phyloP scores from a whole-genome alignment of 2,888 invertebrate species.

The Agonopterix alstromeriana region DNA sequence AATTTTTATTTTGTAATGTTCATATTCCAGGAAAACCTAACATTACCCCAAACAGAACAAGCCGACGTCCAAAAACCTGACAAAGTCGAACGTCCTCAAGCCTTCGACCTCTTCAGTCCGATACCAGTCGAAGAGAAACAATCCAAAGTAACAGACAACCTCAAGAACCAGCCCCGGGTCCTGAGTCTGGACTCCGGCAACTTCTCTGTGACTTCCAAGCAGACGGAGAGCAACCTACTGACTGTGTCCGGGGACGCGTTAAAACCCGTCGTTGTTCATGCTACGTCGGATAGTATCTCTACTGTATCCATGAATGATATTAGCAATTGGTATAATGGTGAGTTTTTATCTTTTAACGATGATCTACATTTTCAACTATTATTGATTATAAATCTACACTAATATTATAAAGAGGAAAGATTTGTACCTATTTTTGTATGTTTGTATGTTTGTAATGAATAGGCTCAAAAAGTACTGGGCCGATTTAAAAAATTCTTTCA shows the following conservation, averaged over 20 bases:
- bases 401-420: too few relatives aligned
- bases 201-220: conserved; percentile 58
- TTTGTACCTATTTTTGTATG: too few relatives aligned
- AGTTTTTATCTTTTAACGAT: conserved; percentile 15
- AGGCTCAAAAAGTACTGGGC: too few relatives aligned
- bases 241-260: conserved; percentile 53
- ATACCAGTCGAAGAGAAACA: conserved; percentile 61
- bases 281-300: conserved; percentile 60
- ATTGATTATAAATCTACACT: too few relatives aligned
- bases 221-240: conserved; percentile 41
- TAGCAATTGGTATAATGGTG: conserved; percentile 81
- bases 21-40: conserved; percentile 43
- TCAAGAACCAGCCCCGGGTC: conserved; percentile 50
- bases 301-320: conserved; percentile 78
- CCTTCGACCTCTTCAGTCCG: conserved; percentile 74
- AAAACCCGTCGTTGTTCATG: conserved; percentile 50
- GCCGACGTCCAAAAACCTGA: conserved; percentile 27
- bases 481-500: too few relatives aligned
- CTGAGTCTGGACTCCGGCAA: conserved; percentile 61
- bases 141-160: conserved; percentile 44
- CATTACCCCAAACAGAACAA: conserved; percentile 23
- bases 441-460: too few relatives aligned
- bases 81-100: conserved; percentile 45
- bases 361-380: too few relatives aligned
- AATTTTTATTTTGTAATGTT: too few relatives aligned